Conservation (phyloP, 2,113 vertebrate species). For the Centropristis striata region DNA sequence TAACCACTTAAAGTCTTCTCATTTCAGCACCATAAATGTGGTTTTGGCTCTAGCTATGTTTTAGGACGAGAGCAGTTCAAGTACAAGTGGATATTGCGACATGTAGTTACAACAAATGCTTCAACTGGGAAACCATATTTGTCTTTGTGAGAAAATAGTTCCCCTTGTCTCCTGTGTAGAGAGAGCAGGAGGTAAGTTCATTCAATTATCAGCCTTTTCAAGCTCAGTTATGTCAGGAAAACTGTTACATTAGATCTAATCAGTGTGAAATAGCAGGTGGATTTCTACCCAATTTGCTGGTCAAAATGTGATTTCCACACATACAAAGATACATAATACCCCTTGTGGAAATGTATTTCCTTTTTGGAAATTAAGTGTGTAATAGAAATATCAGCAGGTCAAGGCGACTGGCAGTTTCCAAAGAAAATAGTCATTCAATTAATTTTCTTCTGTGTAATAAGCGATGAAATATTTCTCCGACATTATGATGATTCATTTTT, state of each 20-base stretch:
- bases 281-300: conserved; percentile 62
- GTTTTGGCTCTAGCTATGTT: conserved; percentile 12
- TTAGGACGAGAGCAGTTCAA: neutral
- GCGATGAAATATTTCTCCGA: neutral
- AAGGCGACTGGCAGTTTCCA: conserved; percentile 13
- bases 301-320: conserved; percentile 67
- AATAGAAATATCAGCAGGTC: conserved; percentile 39
- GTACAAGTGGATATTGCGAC: neutral
- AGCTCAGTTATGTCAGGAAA: conserved; percentile 56
- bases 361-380: conserved; percentile 35
- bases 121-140: neutral
- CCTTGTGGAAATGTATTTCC: conserved; percentile 41
- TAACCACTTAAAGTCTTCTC: conserved; percentile 10
- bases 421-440: neutral
- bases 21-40: conserved; percentile 14
- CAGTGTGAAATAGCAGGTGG: conserved; percentile 51
- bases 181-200: conserved; percentile 37
- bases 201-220: conserved; percentile 64
- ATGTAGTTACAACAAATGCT: conserved; percentile 14
- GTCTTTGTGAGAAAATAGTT: conserved; percentile 25
- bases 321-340: conserved; percentile 31
- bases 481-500: neutral
- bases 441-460: neutral
- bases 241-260: conserved; percentile 56
- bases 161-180: conserved; percentile 24